A percentile compares a stretch with the other conserved stretches of the same genome.
These are phyloP conservation scores for Darevskia nairensis DNA, from an alignment of 2,797 vertebrate genomes.

Conservation along the genomic window DNA sequence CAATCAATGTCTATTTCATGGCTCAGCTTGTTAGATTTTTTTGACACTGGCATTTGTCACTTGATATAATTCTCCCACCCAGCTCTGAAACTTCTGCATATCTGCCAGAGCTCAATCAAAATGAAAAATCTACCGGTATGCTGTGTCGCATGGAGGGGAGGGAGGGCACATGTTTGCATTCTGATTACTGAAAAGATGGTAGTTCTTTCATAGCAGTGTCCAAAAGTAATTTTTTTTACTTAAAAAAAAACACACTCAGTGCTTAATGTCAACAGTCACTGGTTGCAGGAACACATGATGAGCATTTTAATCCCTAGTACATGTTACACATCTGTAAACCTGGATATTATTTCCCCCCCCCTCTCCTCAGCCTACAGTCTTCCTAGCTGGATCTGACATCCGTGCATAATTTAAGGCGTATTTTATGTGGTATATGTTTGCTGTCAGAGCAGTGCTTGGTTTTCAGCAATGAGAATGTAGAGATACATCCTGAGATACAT, in stretches of 20 bases:
- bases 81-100: neutral
- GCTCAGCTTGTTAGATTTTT: constrained; percentile 1
- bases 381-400: neutral
- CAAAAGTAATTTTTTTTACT: neutral
- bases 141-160: neutral
- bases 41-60: constrained; percentile 8
- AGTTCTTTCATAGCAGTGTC: neutral
- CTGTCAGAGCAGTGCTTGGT: neutral
- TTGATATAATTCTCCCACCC: neutral
- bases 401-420: neutral
- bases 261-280: neutral
- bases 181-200: neutral
- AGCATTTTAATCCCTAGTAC: neutral
- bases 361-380: neutral
- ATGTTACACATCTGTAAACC: neutral
- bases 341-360: neutral
- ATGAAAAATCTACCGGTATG: constrained; percentile 45
- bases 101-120: constrained; percentile 11
- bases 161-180: neutral
- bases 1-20: neutral
- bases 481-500: neutral
- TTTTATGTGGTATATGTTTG: neutral
- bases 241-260: neutral
- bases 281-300: neutral
- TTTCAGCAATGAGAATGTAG: neutral